Base-by-base conservation (phyloP, 2,888 invertebrate genomes). In the Neelides folsomi region DNA sequence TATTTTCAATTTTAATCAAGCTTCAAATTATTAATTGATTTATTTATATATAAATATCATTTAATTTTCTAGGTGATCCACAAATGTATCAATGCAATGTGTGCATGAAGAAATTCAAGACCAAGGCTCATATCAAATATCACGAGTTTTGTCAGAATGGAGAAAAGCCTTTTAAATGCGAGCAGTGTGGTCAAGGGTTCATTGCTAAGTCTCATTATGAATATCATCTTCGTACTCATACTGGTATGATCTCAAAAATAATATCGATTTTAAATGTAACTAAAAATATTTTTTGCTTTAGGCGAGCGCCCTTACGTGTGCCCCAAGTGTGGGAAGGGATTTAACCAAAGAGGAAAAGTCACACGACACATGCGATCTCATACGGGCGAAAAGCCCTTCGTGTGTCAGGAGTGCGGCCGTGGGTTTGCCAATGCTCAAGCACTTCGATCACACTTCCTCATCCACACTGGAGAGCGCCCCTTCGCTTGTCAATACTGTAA, bases 331-430 rank as follows among this genome's bases (percentile, higher is more conserved):
- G 73, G 75, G 1, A 82, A 81, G 67, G 73, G 76, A 27, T 86
- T 85, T 69, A 76, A 77, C 36, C 81, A 82, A 60, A 76, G 75
- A 67, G 78, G 79, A 40, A 82, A 83, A 67, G 71, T 86, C 37
- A 79, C 79, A 57, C 74, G 84, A 41, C 86, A 86, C 66, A 76
- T 78, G 69, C 69, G 76, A n/a, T 73, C 76, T 51, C 83, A 83
- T 66, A 75, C 75, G 5, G 71, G 76, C 56, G 75, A 75, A 60
- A 74, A 73, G 65, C 75, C 76, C 18, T 76, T 73, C 63, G 66
- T 71, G 0, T 83, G 83, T 62, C 66, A 69, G 1, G 72, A 76
- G 54, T 83, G 83, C 67, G 75, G 73, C 27, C 77, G 78, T 62
- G 72, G 73, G 7, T 82, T 82, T 66, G 76, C 75, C 63, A 79